Percentiles rank a stretch among this genome's conserved stretches.
Evolutionary conservation across 2,888 invertebrate species (phyloP).

Genomic region (Caenorhabditis macrosperma): DNA sequence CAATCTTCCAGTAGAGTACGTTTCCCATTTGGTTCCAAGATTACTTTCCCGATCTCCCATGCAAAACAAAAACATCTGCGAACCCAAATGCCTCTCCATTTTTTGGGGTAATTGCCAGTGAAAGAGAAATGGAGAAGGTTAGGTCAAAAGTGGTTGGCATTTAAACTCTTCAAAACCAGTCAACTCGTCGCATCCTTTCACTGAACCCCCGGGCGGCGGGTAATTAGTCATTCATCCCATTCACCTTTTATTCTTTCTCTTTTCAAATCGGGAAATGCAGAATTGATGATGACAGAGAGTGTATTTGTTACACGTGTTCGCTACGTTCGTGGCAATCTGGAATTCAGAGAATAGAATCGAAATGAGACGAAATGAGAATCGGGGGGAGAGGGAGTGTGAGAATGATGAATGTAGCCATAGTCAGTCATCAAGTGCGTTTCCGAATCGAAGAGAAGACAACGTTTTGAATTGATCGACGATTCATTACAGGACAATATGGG

Average conservation of each 20-base stretch:
- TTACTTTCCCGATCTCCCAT: too few species aligned
- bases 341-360: background rate
- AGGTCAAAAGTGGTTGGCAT: background rate
- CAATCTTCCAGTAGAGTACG: too few species aligned
- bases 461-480: slow-evolving; percentile 19
- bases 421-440: slow-evolving; percentile 9
- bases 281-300: slow-evolving; percentile 22
- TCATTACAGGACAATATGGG: slow-evolving; percentile 11
- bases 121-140: background rate
- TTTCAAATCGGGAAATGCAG: background rate
- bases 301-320: slow-evolving; percentile 7
- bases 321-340: background rate
- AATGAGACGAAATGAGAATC: background rate
- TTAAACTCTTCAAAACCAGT: background rate
- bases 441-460: slow-evolving; percentile 15
- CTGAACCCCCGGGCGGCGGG: slow-evolving; percentile 13
- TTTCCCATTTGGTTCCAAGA: too few species aligned
- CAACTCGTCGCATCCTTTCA: slow-evolving; percentile 11
- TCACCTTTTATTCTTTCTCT: slow-evolving; percentile 15
- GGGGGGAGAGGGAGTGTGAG: background rate
- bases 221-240: slow-evolving; percentile 46
- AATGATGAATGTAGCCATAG: background rate
- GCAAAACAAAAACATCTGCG: too few species aligned
- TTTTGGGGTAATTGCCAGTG: background rate
- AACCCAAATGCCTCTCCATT: too few species aligned